Conservation (phyloP, 2,797 vertebrate genomes). For the Linurgus olivaceus region DNA sequence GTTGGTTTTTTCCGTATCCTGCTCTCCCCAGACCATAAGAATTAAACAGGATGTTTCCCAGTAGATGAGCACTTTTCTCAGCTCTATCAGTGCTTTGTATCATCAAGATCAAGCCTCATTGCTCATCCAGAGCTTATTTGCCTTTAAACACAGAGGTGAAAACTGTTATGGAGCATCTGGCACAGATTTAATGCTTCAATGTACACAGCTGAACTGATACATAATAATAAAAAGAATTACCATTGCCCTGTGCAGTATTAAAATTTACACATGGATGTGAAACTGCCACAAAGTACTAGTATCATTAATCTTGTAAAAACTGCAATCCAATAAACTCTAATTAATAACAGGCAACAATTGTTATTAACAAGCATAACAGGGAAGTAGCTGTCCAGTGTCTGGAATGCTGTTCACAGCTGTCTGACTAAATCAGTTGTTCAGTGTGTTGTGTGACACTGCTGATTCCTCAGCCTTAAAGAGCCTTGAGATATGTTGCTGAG, state of each 20-base stretch:
- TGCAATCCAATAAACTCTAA: not conserved
- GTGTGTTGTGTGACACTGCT: rapidly evolving
- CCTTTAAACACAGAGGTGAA: not conserved
- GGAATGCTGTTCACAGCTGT: not conserved
- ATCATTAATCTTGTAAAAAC: not conserved
- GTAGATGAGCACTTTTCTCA: not conserved
- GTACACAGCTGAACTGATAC: not conserved
- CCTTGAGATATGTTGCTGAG: not conserved
- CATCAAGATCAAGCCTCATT: not conserved
- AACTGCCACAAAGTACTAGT: not conserved
- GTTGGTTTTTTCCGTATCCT: not conserved
- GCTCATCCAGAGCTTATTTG: not conserved
- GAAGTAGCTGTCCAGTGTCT: not conserved
- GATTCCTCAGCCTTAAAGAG: not conserved
- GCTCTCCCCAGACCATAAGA: not conserved
- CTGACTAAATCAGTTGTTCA: not conserved
- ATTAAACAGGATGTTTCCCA: not conserved
- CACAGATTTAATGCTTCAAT: not conserved
- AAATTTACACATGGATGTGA: not conserved
- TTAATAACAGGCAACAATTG: not conserved
- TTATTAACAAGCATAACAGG: not conserved
- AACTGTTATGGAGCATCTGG: not conserved
- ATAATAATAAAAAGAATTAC: not conserved
- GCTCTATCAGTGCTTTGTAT: not conserved
- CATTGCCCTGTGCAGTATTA: not conserved